phyloP scores from a whole-genome alignment of 2,113 vertebrate species.

The Trachemys scripta region DNA sequence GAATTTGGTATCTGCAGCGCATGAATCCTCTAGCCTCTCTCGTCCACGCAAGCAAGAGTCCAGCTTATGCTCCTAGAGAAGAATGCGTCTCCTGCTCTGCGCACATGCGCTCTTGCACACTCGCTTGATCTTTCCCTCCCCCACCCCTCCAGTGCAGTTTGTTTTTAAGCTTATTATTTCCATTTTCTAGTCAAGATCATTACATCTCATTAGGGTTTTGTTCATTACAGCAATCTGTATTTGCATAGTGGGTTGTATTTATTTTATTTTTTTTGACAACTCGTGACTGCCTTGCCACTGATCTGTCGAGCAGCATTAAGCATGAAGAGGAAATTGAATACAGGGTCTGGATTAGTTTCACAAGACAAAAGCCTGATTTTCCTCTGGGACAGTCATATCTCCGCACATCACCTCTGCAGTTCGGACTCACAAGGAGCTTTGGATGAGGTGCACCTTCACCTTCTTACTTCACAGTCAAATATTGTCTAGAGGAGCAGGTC shows the following conservation, averaged over 20 bases:
- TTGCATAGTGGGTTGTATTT: background rate
- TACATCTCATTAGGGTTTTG: background rate
- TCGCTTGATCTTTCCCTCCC: background rate
- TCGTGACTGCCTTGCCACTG: background rate
- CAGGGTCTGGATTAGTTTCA: background rate
- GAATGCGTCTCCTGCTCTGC: background rate
- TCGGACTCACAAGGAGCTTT: background rate
- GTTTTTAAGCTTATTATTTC: conserved; percentile 6
- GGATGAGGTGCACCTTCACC: background rate
- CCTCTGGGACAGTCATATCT: background rate
- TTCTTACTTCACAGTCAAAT: background rate
- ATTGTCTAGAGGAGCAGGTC: background rate
- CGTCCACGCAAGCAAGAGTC: background rate
- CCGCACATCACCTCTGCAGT: background rate
- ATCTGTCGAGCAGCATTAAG: background rate
- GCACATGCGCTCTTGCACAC: background rate
- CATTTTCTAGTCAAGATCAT: background rate
- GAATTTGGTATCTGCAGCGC: background rate
- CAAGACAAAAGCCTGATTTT: background rate
- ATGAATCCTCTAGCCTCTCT: background rate
- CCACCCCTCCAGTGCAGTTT: background rate
- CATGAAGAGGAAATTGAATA: background rate
- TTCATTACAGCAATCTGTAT: conserved; percentile 13
- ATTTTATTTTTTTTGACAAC: background rate
- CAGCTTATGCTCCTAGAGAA: background rate